These are phyloP conservation scores for Leptodirus hochenwartii DNA, from an alignment of 2,888 invertebrate genomes.

Conservation along the genomic window DNA sequence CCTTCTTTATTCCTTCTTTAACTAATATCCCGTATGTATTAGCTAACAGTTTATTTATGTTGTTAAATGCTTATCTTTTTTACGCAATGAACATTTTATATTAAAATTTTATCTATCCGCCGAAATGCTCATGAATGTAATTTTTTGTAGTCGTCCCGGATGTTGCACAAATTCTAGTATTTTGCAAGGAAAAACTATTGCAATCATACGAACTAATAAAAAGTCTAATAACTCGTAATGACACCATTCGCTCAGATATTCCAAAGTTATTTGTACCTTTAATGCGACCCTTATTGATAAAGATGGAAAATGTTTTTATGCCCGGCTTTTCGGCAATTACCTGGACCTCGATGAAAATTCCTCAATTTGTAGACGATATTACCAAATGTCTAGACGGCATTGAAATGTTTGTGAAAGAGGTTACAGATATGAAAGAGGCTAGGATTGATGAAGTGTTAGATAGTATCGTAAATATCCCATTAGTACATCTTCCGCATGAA, in stretches of 20 bases:
- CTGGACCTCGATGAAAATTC: slow-evolving; percentile 65
- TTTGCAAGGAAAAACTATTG: slow-evolving; percentile 50
- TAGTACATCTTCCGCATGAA: slow-evolving; percentile 41
- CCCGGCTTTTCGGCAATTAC: slow-evolving; percentile 61
- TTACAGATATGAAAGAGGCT: slow-evolving; percentile 57
- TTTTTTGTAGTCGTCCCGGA: slow-evolving; percentile 44
- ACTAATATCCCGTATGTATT: too few species aligned
- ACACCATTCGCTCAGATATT: slow-evolving; percentile 38
- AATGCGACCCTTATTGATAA: slow-evolving; percentile 45
- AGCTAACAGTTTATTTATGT: too few species aligned
- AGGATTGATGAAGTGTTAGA: slow-evolving; percentile 50
- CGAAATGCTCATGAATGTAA: slow-evolving; percentile 4
- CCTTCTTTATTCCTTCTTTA: too few species aligned
- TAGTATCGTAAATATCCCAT: slow-evolving; percentile 37
- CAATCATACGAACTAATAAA: slow-evolving; percentile 41
- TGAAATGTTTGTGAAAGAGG: slow-evolving; percentile 46
- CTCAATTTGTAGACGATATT: slow-evolving; percentile 40
- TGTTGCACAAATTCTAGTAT: slow-evolving; percentile 53
- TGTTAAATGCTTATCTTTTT: too few species aligned
- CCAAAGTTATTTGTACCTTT: slow-evolving; percentile 51
- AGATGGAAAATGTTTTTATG: slow-evolving; percentile 50
- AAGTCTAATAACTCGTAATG: slow-evolving; percentile 40
- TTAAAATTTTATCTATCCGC: slow-evolving; percentile 6
- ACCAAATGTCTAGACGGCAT: slow-evolving; percentile 38
- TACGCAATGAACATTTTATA: slow-evolving; percentile 3